Conservation (phyloP, 2,888 invertebrate genomes). For the Andrena haemorrhoa region DNA sequence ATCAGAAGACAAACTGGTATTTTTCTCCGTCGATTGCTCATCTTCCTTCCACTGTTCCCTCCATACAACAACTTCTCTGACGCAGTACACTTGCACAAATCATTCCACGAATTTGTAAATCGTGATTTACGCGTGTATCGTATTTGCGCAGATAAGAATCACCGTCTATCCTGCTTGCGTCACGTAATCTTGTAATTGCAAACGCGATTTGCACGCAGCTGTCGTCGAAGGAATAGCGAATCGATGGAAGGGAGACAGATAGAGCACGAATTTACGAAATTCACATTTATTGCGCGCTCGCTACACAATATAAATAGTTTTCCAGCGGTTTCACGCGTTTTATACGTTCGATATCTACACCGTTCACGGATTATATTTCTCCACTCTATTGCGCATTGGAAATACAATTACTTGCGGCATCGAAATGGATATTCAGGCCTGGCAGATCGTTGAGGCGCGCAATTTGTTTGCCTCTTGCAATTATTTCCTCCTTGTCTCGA, state of each 20-base stretch:
- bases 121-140: background rate
- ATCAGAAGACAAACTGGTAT: conserved; percentile 6
- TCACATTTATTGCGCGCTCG: no score
- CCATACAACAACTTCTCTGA: background rate
- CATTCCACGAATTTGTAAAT: conserved; percentile 30
- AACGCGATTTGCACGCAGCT: background rate
- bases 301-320: no score
- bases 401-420: conserved; percentile 1
- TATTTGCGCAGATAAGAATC: background rate
- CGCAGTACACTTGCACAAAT: conserved; percentile 4
- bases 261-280: no score
- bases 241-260: no score
- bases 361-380: background rate
- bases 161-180: background rate
- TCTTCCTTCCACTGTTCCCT: background rate
- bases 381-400: background rate
- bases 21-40: background rate
- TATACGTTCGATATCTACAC: background rate
- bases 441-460: background rate
- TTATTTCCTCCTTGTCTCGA: background rate
- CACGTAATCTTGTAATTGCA: background rate
- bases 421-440: conserved; percentile 15
- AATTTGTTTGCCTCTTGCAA: background rate
- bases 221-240: no score
- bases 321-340: background rate